phyloP scores from a whole-genome alignment of 1,140 invertebrate genomes.

The Zaprionus camerounensis region DNA sequence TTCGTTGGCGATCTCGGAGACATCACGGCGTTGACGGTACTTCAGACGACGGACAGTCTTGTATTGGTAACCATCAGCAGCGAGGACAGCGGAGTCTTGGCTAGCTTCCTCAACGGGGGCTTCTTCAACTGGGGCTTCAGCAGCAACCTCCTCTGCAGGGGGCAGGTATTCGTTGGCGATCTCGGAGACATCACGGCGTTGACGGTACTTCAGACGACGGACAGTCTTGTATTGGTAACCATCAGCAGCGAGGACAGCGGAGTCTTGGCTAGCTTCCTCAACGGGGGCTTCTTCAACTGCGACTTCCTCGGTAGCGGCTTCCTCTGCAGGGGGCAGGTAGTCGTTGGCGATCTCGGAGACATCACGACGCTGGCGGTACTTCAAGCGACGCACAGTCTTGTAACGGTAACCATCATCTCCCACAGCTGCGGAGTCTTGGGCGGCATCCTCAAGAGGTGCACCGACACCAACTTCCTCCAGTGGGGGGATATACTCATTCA shows the following conservation, averaged over 20 bases:
- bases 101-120: constrained; percentile 36
- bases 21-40: constrained; percentile 63
- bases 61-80: constrained; percentile 60
- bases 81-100: constrained; percentile 55
- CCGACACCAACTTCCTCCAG: constrained; percentile 55
- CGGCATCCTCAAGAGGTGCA: constrained; percentile 31
- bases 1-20: constrained; percentile 57
- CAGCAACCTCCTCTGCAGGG: constrained; percentile 45
- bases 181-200: constrained; percentile 68
- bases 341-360: constrained; percentile 60
- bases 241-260: constrained; percentile 48
- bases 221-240: constrained; percentile 69
- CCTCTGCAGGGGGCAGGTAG: constrained; percentile 54
- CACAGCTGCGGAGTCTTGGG: constrained; percentile 59
- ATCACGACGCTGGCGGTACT: constrained; percentile 64
- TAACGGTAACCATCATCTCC: constrained; percentile 59
- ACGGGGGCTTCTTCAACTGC: constrained; percentile 16
- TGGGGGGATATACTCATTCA: constrained; percentile 70
- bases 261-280: constrained; percentile 38
- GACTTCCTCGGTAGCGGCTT: constrained; percentile 35
- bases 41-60: constrained; percentile 65
- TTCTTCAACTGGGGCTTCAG: constrained; percentile 38
- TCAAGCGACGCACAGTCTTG: constrained; percentile 58
- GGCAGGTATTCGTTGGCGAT: constrained; percentile 65
- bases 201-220: constrained; percentile 58